Conservation (phyloP, 2,797 vertebrate genomes). For the Lepilemur ruficaudatus region DNA sequence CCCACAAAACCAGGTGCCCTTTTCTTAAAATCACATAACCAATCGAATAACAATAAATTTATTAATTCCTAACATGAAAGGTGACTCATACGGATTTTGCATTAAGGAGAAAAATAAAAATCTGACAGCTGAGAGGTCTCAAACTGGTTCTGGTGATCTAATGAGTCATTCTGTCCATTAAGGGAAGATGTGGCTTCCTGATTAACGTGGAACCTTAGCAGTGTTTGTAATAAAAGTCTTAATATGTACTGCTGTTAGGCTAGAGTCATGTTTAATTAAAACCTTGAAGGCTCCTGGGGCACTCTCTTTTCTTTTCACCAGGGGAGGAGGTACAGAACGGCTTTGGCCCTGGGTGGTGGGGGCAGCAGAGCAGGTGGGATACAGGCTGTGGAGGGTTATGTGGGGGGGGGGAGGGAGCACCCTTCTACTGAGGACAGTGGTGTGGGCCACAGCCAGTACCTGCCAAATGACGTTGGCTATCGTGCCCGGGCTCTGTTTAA, state of each 20-base stretch:
- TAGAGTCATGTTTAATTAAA: slow-evolving; percentile 82
- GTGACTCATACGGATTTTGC: slow-evolving; percentile 80
- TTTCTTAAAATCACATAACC: slow-evolving; percentile 81
- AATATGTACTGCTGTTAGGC: slow-evolving; percentile 76
- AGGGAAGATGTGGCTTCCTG: slow-evolving; percentile 81
- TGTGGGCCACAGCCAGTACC: neutral
- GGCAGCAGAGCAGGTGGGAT: neutral
- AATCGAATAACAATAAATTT: slow-evolving; percentile 78
- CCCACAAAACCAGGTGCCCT: slow-evolving; percentile 75
- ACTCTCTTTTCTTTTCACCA: slow-evolving; percentile 56
- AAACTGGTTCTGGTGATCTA: slow-evolving; percentile 82
- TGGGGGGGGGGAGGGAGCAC: neutral
- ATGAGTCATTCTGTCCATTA: slow-evolving; percentile 84
- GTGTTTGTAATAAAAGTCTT: slow-evolving; percentile 82
- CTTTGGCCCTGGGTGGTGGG: neutral
- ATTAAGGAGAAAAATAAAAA: slow-evolving; percentile 62
- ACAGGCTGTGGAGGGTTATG: neutral
- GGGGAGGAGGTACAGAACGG: slow-evolving; percentile 51
- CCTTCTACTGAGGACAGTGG: neutral
- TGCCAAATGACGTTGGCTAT: neutral
- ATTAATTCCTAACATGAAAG: slow-evolving; percentile 81
- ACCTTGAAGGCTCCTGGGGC: slow-evolving; percentile 70
- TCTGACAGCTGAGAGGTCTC: slow-evolving; percentile 78
- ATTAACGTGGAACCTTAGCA: slow-evolving; percentile 79
- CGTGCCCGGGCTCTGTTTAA: neutral